Evolutionary conservation across 2,888 invertebrate genomes (phyloP), one percentile per base, ranked within the genome.

Genomic region (Microctonus brassicae): DNA sequence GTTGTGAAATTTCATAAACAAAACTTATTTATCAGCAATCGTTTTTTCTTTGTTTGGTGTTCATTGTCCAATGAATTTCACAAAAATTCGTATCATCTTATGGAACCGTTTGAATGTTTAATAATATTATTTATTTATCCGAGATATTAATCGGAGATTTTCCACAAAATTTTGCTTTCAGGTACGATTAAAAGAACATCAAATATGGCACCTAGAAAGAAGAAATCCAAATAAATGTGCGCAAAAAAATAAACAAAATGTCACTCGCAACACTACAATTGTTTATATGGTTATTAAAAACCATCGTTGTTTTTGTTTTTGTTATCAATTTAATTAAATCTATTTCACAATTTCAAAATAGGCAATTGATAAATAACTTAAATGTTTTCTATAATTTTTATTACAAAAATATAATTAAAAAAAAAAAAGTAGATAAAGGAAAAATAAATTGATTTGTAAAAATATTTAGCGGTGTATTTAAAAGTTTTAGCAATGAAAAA

Each of bases 191-290:
- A 76, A 77, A 77, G 76, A 75, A 74, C 76, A 73, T 71, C 74
- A 77, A 77, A 75, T 77, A 82, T 79, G 75, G 74, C 75, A 73
- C 75, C 68, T 75, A 79, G 79, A 79, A 81, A 78, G 82, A 82
- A 77, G 76, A 82, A 83, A 75, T 78, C 75, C 73, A 79, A 81
- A 75, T 80, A 76, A 80, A 75, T 26, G 17, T 39, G 9, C 1
- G 11, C 10, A 33, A 17, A 17, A 17, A 47, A n/a, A 7, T n/a
- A n/a, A n/a, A n/a, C n/a, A n/a, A 34, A 57, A 33, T 64, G 29
- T 63, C n/a, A 52, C 29, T 39, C 33, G 13, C 39, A 17, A 9
- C 24, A 53, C 7, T 34, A 26, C 29, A 57, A 33, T 64, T 64
- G 53, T 64, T 63, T 11, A 52, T 26, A n/a, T 39, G 11, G 7